Conservation (phyloP, 2,113 vertebrate species). For the Vulpes lagopus region DNA sequence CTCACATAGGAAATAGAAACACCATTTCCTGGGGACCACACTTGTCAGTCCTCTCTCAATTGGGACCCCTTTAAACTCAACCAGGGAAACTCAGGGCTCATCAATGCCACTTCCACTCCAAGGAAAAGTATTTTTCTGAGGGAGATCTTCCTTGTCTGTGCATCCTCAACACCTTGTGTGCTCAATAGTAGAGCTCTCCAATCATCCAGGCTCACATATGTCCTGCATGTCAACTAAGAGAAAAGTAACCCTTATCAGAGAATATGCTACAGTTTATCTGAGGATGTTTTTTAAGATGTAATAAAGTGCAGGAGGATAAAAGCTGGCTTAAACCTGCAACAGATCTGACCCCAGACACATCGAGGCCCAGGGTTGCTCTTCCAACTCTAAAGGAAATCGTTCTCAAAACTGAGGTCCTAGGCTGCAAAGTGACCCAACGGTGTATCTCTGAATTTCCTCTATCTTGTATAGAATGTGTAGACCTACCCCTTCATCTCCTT, state of each 20-base stretch:
- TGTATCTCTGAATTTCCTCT: not conserved
- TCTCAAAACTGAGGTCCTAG: not conserved
- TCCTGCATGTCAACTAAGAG: not conserved
- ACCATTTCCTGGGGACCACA: not conserved
- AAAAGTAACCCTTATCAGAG: not conserved
- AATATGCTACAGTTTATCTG: not conserved
- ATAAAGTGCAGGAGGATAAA: not conserved
- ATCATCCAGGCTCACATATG: not conserved
- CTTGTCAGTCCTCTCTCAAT: not conserved
- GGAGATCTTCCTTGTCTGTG: not conserved
- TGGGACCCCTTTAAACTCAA: not conserved
- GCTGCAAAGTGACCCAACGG: not conserved
- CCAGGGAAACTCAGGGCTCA: not conserved
- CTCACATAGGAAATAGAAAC: slow-evolving; percentile 35
- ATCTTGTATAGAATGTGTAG: not conserved
- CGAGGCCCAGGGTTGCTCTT: not conserved
- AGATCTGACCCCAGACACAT: not conserved
- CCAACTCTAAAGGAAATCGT: not conserved
- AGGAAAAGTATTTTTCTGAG: not conserved
- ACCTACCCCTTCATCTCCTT: not conserved
- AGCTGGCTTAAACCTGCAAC: not conserved
- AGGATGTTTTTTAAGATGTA: not conserved
- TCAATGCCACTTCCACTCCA: not conserved
- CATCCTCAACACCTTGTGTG: not conserved
- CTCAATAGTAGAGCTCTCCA: not conserved